Evolutionary conservation across 2,888 invertebrate species (phyloP).

Genomic region (Lasioglossum leucozonium): DNA sequence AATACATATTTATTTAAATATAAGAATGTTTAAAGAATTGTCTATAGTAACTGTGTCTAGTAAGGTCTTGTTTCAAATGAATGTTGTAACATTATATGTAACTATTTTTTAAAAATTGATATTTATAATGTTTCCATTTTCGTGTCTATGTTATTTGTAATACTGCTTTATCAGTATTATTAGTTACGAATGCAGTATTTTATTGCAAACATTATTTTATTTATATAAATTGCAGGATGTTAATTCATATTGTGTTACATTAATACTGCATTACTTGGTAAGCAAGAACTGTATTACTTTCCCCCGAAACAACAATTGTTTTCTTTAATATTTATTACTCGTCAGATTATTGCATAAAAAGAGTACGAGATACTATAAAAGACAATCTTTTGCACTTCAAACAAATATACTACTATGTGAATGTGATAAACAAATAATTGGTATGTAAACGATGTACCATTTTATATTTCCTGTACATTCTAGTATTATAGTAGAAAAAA

Average conservation of each 20-base stretch:
- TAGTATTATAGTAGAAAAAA: constrained; percentile 30
- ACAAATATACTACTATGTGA: constrained; percentile 35
- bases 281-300: constrained; percentile 23
- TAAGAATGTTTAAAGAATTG: constrained; percentile 29
- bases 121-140: neutral
- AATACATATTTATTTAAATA: constrained; percentile 30
- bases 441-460: constrained; percentile 35
- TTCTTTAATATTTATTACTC: constrained; percentile 30
- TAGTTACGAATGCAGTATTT: neutral
- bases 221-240: constrained; percentile 9
- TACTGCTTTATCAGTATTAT: constrained; percentile 41
- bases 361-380: constrained; percentile 30
- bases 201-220: no score
- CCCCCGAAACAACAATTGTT: neutral
- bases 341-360: constrained; percentile 24
- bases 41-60: constrained; percentile 29
- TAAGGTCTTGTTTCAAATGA: constrained; percentile 29
- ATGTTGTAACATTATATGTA: constrained; percentile 29
- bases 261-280: constrained; percentile 24
- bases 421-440: constrained; percentile 33
- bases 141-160: neutral
- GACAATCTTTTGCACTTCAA: constrained; percentile 60
- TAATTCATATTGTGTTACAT: constrained; percentile 3
- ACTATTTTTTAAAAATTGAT: constrained; percentile 16
- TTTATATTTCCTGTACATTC: constrained; percentile 53